Evolutionary conservation across 2,888 invertebrate species (phyloP).

Genomic region (Anodontia alba): DNA sequence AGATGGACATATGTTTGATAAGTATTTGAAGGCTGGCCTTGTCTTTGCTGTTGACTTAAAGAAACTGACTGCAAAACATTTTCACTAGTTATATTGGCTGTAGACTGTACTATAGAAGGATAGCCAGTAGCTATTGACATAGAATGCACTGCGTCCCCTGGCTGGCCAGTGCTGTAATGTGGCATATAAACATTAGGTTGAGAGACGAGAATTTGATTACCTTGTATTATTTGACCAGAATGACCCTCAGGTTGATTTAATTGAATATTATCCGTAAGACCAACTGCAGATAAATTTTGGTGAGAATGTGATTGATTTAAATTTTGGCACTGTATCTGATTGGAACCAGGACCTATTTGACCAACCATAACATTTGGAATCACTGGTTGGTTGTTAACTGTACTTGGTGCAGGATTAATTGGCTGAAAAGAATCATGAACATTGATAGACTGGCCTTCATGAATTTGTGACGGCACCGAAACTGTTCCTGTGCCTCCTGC

Average conservation of each 20-base stretch:
- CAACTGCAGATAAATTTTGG: slow-evolving; percentile 56
- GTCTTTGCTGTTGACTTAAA: slow-evolving; percentile 17
- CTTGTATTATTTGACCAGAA: slow-evolving; percentile 43
- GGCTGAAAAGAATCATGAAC: slow-evolving; percentile 69
- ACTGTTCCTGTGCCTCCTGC: slow-evolving; percentile 69
- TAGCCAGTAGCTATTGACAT: slow-evolving; percentile 42
- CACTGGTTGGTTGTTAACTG: slow-evolving; percentile 52
- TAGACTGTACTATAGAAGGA: slow-evolving; percentile 38
- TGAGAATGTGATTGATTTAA: slow-evolving; percentile 58
- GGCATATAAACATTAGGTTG: slow-evolving; percentile 51
- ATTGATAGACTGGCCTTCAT: slow-evolving; percentile 48
- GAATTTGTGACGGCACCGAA: slow-evolving; percentile 47
- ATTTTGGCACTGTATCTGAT: slow-evolving; percentile 58
- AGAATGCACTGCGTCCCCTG: slow-evolving; percentile 32
- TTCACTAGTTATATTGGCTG: slow-evolving; percentile 14
- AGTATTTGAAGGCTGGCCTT: slow-evolving; percentile 49
- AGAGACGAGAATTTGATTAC: slow-evolving; percentile 34
- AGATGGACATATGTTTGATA: slow-evolving; percentile 57
- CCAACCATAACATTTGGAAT: slow-evolving; percentile 50
- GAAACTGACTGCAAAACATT: background rate
- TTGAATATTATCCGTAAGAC: slow-evolving; percentile 44
- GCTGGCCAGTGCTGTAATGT: slow-evolving; percentile 48
- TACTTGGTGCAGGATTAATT: slow-evolving; percentile 71
- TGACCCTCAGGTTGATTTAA: slow-evolving; percentile 39
- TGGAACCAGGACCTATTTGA: slow-evolving; percentile 49